Base-by-base conservation (phyloP, 1,140 invertebrate species). In the Atta cephalotes region DNA sequence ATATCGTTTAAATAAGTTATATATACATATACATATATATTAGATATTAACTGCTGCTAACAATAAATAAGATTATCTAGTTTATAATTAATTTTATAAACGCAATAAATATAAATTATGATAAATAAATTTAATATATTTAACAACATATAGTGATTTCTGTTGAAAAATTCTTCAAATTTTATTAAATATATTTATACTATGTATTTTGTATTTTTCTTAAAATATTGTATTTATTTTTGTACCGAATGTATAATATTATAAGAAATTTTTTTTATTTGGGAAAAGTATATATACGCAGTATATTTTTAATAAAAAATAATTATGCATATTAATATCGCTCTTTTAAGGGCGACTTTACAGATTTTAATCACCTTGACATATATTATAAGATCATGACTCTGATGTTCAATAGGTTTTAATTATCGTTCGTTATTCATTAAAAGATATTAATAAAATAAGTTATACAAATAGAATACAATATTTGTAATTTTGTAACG, bases 1-100 rank as follows among this genome's bases (percentile, higher is more conserved):
- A 21, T 68, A 21, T 68, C n/a, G 39, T 76, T 84, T 84, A 62
- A 74, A 35, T 31, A 56, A 70, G 39, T 39, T 18, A 45, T 10
- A 35, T 35, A 39, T 39, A 31, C 3, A 7, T 39, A 45, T 2
- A 45, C 0, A 51, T 51, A 60, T 49, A 31, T 82, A 10, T 49
- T 82, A 21, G 35, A 31, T 21, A 9, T 45, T 74, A 49, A 60
- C 14, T 74, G 12, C 5, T 51, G 49, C 49, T 51, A 51, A 51
- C 10, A 10, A 10, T 74, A 60, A 21, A 1, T 12, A 3, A 21
- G 25, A 74, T 62, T 62, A 74, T 25, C 39, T 63, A 10, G 62
- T 35, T 62, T 49, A 45, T 35, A 35, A 35, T 35, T 6, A 35
- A 35, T 4, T 7, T 49, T 31, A 4, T 4, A 10, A 31, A 21